These are phyloP conservation scores for Neodiprion virginianus DNA, from an alignment of 1,140 invertebrate genomes.

Conservation along the genomic window DNA sequence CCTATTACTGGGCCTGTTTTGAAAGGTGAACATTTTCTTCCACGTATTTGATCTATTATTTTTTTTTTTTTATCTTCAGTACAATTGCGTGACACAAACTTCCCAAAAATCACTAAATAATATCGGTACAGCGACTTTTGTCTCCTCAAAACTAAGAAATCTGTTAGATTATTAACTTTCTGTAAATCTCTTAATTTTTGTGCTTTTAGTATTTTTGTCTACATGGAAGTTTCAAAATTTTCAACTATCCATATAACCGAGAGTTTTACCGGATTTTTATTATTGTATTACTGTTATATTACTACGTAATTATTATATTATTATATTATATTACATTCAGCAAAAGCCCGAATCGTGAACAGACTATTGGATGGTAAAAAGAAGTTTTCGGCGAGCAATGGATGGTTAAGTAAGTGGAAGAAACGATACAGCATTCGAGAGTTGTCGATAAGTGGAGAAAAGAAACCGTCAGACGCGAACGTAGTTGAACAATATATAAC, in stretches of 20 bases:
- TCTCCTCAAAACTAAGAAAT: neutral
- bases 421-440: constrained; percentile 23
- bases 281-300: constrained; percentile 28
- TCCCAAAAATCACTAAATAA: too few species aligned
- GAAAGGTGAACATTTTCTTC: constrained; percentile 9
- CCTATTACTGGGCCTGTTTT: constrained; percentile 24
- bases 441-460: constrained; percentile 21
- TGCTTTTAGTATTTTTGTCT: too few species aligned
- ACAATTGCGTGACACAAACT: too few species aligned
- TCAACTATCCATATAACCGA: too few species aligned
- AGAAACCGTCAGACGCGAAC: constrained; percentile 12
- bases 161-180: neutral
- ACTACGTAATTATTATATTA: constrained; percentile 21
- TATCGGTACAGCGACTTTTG: too few species aligned
- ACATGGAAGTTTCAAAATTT: too few species aligned
- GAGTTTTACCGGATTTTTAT: neutral
- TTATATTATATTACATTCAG: constrained; percentile 3
- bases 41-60: too few species aligned
- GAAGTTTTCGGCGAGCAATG: constrained; percentile 25
- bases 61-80: too few species aligned
- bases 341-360: constrained; percentile 30
- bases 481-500: constrained; percentile 17
- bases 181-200: neutral
- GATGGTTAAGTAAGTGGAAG: constrained; percentile 29
- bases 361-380: constrained; percentile 26